Conservation (phyloP, 30 jellyfish, hydroid and myxozoan species). For the Cassiopea xamachana region DNA sequence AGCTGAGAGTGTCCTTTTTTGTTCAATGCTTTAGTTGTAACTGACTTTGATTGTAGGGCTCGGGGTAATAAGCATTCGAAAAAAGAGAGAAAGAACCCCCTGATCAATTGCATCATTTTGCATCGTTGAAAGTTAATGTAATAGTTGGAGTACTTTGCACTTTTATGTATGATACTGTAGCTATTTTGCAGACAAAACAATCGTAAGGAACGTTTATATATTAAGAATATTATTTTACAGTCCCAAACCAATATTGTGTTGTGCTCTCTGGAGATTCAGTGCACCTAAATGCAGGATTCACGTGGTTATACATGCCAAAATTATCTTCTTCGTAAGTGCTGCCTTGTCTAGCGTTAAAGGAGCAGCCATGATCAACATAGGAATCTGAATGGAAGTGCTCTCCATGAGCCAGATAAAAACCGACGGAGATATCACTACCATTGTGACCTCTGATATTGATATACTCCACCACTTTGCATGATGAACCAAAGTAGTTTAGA, state of each 20-base stretch:
- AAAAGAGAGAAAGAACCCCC: too few species aligned
- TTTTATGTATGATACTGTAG: too few species aligned
- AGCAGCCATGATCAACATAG: background rate
- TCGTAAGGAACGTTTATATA: background rate
- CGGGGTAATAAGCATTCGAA: too few species aligned
- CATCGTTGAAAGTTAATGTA: too few species aligned
- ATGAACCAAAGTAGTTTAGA: background rate
- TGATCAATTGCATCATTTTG: too few species aligned
- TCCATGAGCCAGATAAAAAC: background rate
- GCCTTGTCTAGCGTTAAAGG: background rate
- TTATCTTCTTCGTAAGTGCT: background rate
- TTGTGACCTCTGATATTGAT: background rate
- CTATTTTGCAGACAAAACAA: background rate
- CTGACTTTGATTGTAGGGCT: too few species aligned
- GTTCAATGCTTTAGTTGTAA: too few species aligned
- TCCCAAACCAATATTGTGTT: background rate
- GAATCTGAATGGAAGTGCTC: background rate
- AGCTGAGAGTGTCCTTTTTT: too few species aligned
- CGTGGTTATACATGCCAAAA: background rate
- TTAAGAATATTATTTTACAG: background rate
- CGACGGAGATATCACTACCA: background rate
- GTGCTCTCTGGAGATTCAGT: constrained; percentile 2
- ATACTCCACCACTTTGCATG: background rate
- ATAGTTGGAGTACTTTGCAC: too few species aligned
- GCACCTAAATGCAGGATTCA: background rate